A percentile compares a stretch with the other conserved stretches of the same genome.
Evolutionary conservation across 2,113 vertebrate genomes (phyloP).

Genomic region (Oncorhynchus mykiss): DNA sequence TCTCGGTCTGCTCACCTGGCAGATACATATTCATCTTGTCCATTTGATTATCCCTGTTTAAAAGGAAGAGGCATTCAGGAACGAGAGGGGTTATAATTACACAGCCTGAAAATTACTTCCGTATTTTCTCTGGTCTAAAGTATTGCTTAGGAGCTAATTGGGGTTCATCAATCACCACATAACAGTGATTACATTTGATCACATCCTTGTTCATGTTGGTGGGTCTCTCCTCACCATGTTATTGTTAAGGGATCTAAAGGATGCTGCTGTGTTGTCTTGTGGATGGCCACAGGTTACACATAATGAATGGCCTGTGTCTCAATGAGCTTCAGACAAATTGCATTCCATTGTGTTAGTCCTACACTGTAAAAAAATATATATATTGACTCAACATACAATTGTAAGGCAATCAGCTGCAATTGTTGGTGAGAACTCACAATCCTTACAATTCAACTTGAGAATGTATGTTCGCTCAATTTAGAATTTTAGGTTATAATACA

Average conservation of each 20-base stretch:
- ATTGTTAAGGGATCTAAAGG: background rate
- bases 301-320: too few species aligned
- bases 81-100: constrained; percentile 60
- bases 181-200: constrained; percentile 27
- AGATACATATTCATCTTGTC: constrained; percentile 58
- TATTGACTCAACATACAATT: too few species aligned
- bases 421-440: too few species aligned
- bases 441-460: too few species aligned
- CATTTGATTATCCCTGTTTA: constrained; percentile 65
- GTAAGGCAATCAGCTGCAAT: too few species aligned
- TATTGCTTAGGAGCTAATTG: constrained; percentile 29
- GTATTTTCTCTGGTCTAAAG: constrained; percentile 50
- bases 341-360: too few species aligned
- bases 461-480: too few species aligned
- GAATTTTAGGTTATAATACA: too few species aligned
- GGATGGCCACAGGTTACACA: too few species aligned
- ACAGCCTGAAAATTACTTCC: constrained; percentile 63
- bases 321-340: too few species aligned
- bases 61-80: constrained; percentile 41
- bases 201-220: constrained; percentile 17
- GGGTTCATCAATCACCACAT: constrained; percentile 57
- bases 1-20: constrained; percentile 52
- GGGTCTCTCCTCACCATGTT: too few species aligned
- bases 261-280: constrained; percentile 22
- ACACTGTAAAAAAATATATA: too few species aligned